Percentiles rank a stretch among this genome's conserved stretches.
These are phyloP conservation scores for Corvus hawaiiensis DNA, from an alignment of 2,113 vertebrate genomes.

Conservation along the genomic window DNA sequence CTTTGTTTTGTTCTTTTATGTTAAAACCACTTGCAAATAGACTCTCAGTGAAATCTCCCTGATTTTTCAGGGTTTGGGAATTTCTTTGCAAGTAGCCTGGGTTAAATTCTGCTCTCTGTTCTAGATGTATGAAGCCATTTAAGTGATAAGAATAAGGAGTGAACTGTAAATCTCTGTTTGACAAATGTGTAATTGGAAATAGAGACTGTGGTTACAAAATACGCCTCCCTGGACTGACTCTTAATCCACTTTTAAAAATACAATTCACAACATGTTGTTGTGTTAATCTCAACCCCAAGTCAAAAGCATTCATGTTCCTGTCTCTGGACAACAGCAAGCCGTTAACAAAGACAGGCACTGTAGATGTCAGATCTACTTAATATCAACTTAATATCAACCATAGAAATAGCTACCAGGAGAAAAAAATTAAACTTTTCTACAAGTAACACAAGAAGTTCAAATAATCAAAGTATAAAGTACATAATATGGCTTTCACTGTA, in stretches of 20 bases:
- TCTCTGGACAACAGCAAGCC: not conserved
- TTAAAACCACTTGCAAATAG: not conserved
- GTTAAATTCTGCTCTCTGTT: not conserved
- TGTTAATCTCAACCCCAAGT: not conserved
- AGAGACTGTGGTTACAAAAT: not conserved
- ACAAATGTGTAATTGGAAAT: not conserved
- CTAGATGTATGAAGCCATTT: not conserved
- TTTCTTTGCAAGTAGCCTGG: not conserved
- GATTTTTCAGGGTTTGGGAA: not conserved
- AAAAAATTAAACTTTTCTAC: not conserved
- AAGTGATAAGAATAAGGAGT: not conserved
- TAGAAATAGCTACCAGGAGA: not conserved
- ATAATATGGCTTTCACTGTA: not conserved
- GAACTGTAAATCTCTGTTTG: not conserved
- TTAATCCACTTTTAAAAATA: slow-evolving; percentile 25
- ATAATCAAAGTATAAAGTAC: not conserved
- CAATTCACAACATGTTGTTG: not conserved
- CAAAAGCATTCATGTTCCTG: not conserved
- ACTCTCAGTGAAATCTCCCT: not conserved
- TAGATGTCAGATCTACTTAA: not conserved
- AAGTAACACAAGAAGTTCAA: not conserved
- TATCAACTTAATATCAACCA: not conserved
- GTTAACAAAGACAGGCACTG: not conserved
- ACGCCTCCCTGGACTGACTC: not conserved
- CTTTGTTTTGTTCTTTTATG: not conserved